Conservation (phyloP, 2,888 invertebrate species). For the Physocephala rufipes region DNA sequence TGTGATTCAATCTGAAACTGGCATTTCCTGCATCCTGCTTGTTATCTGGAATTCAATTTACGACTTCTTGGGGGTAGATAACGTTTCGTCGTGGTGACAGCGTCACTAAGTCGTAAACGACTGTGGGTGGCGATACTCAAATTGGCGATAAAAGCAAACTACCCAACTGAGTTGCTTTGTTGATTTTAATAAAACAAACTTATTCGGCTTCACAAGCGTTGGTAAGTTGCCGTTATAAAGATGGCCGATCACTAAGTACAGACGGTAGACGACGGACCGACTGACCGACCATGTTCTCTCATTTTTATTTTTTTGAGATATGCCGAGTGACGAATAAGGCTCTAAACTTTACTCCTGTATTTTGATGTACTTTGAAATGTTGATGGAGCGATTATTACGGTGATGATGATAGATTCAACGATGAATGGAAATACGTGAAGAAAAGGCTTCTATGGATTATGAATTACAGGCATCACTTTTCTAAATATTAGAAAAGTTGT, state of each 20-base stretch:
- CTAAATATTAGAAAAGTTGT: too few relatives aligned
- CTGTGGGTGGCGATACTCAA: not conserved
- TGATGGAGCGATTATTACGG: too few relatives aligned
- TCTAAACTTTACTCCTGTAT: not conserved
- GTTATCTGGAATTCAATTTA: not conserved
- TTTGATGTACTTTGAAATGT: too few relatives aligned
- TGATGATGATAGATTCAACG: not conserved
- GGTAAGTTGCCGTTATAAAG: conserved; percentile 61
- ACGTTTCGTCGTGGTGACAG: not conserved
- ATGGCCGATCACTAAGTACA: too few relatives aligned
- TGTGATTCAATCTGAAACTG: conserved; percentile 45
- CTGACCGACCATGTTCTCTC: not conserved
- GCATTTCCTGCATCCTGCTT: not conserved
- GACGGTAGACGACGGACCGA: too few relatives aligned
- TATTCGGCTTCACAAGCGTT: conserved; percentile 53
- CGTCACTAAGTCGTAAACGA: not conserved
- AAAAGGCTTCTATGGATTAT: not conserved
- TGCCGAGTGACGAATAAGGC: not conserved
- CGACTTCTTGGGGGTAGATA: not conserved
- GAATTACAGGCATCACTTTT: too few relatives aligned
- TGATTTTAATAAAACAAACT: conserved; percentile 57
- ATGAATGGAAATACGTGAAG: too few relatives aligned
- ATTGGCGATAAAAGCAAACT: too few relatives aligned
- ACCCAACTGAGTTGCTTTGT: conserved; percentile 6
- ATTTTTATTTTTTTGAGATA: not conserved